Base-by-base conservation (phyloP, 2,113 vertebrate genomes). In the Puntigrus tetrazona region DNA sequence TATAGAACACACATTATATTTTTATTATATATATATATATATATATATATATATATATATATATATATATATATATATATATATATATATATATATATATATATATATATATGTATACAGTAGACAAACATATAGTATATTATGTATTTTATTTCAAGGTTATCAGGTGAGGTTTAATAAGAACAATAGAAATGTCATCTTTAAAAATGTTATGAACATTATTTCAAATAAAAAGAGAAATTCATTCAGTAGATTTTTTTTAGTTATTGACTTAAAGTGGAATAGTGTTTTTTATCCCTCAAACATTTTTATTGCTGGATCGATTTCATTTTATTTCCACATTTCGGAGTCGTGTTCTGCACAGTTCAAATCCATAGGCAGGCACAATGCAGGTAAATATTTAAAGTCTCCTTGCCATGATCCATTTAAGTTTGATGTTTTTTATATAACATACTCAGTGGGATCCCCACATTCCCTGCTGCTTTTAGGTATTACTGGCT, bases 361-460 rank as follows among this genome's bases (percentile, higher is more conserved):
- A 25, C 36, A 14, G 22, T 41, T 72, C 36, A 72, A 10, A 41
- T 41, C 67, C 36, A 70, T n/a, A n/a, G 36, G 34, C 67, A 70
- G 36, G 10, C 4, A 52, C 45, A 52, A 52, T 34, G 22, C 27
- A 76, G 43, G 45, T 34, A 25, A 38, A 78, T 78, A 78, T 59
- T 34, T 14, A 59, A 38, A 41, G 52, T 22, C 3, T 1, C 22
- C 52, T 27, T 78, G 52, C 3, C 55, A 41, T 78, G 13, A 78
- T 59, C 22, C 55, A 61, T 61, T 61, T 78, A 9, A 14, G 52
- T 61, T 61, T 78, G 31, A 27, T 41, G n/a, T 78, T 41, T n/a
- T 76, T 78, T 41, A 34, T 27, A 18, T 78, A 78, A 61, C 34
- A 59, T 55, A 7, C 52, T 27, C 76, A 16, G 52, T 59, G n/a